Evolutionary conservation across 2,113 vertebrate species (phyloP), one percentile per base, ranked within the genome.

Genomic region (Chloebia gouldiae): DNA sequence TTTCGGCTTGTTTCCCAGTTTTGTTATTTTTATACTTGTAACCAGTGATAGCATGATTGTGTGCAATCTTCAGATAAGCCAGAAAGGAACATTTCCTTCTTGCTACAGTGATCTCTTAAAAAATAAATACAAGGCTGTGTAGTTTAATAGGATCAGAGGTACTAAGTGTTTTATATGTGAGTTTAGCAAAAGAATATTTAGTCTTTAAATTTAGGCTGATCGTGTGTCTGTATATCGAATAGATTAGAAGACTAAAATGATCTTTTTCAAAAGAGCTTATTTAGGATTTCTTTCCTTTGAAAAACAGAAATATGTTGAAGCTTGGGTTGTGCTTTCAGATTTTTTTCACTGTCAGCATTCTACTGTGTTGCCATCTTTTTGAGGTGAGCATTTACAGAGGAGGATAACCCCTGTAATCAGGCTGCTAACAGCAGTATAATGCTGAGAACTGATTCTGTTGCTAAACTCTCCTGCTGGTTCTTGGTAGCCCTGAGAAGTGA

Each of bases 21-120:
- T 33, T 49, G 83, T 92, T 94, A 57, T 95, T 97, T 93, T 95
- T 78, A 70, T 91, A 39, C 71, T 81, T 76, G 88, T 33, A 77
- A 59, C 49, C 64, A 71, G 77, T 40, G 80, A 37, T 69, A 68
- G 47, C 45, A 21, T 35, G 75, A 70, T 94, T 92, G 86, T 91
- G 75, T 89, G 64, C 80, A 92, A 51, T 75, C 65, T 90, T 56
- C 53, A 73, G 78, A 93, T 96, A 93, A 95, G 35, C 56, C 71
- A 80, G 66, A 54, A 87, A 85, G 71, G 88, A 82, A 79, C 59
- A 16, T 70, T 97, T 96, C 35, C 75, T 92, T 81, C 81, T 88
- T 80, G 42, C 42, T 76, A 1, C 42, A 64, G 57, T 64, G 71
- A 96, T 92, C 89, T 88, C 42, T 64, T 91, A 50, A 33, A 33